A percentile compares a stretch with the other conserved stretches of the same genome.
phyloP scores from a whole-genome alignment of 2,888 invertebrate species.

The Palloptera scutellata region DNA sequence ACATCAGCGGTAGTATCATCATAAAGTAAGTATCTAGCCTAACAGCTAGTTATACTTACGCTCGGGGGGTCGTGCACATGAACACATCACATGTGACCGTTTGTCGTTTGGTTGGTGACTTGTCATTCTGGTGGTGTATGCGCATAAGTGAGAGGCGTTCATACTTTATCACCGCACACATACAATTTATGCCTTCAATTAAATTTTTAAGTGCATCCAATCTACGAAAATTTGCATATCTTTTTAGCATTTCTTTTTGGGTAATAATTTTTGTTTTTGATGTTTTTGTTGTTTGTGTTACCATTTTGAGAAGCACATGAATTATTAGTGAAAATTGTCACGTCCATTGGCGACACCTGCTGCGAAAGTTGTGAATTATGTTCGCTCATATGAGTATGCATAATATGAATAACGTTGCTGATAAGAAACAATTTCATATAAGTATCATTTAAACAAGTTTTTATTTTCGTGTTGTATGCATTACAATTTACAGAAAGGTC shows the following conservation, averaged over 20 bases:
- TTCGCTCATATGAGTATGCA: too few relatives aligned
- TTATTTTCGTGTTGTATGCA: too few relatives aligned
- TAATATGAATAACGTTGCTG: too few relatives aligned
- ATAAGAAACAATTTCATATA: too few relatives aligned
- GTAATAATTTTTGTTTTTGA: neutral
- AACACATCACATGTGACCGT: too few relatives aligned
- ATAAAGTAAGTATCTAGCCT: neutral
- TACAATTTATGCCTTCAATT: neutral
- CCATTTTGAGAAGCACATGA: slow-evolving; percentile 45
- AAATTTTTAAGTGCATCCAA: neutral
- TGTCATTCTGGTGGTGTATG: too few relatives aligned
- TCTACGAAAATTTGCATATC: neutral
- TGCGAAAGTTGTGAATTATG: slow-evolving; percentile 53
- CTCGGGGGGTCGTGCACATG: neutral
- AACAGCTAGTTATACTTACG: neutral
- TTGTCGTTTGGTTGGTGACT: too few relatives aligned
- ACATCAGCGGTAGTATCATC: neutral
- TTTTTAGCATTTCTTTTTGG: neutral
- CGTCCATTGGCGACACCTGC: slow-evolving; percentile 5
- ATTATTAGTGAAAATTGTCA: slow-evolving; percentile 55
- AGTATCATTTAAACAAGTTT: too few relatives aligned
- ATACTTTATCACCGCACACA: neutral
- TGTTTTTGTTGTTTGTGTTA: slow-evolving; percentile 37
- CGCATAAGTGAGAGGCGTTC: too few relatives aligned
- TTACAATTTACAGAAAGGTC: too few relatives aligned